Conservation (phyloP, 2,888 invertebrate species). For the Itoplectis maculator region DNA sequence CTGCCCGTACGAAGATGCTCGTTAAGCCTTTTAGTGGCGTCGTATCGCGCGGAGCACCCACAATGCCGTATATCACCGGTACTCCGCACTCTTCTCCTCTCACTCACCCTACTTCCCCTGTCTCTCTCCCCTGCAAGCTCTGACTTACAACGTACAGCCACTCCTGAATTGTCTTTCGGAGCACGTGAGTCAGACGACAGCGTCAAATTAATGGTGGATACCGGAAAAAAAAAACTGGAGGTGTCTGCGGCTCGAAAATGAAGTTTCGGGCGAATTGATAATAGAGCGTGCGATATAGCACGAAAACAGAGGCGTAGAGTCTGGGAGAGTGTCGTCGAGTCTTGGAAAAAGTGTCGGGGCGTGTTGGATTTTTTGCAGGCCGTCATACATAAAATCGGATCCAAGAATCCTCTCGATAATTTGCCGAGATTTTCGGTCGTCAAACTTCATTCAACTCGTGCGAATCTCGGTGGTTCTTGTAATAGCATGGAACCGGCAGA, state of each 20-base stretch:
- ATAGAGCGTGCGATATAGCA: no score
- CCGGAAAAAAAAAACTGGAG: constrained; percentile 30
- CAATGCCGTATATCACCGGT: constrained; percentile 81
- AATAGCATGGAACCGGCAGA: no score
- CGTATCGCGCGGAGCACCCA: constrained; percentile 81
- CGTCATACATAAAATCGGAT: no score
- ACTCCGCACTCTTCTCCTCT: constrained; percentile 47
- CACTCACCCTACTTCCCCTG: constrained; percentile 19
- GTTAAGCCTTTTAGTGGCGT: constrained; percentile 83
- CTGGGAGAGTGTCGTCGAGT: no score
- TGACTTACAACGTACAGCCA: constrained; percentile 32
- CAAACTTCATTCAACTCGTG: no score
- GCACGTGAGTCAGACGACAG: constrained; percentile 63
- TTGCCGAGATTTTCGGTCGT: no score
- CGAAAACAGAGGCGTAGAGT: no score
- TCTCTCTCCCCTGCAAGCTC: neutral
- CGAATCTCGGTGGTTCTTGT: no score
- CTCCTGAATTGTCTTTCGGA: constrained; percentile 69
- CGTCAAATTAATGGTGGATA: constrained; percentile 12
- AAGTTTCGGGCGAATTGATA: no score
- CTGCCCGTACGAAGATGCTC: constrained; percentile 83
- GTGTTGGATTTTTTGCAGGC: no score
- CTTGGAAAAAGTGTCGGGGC: no score
- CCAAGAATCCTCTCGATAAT: no score
- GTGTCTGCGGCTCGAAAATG: constrained; percentile 46